Percentiles rank a stretch among this genome's conserved stretches.
These are phyloP conservation scores for Autographa pulchrina DNA, from an alignment of 2,888 invertebrate species.

Conservation along the genomic window DNA sequence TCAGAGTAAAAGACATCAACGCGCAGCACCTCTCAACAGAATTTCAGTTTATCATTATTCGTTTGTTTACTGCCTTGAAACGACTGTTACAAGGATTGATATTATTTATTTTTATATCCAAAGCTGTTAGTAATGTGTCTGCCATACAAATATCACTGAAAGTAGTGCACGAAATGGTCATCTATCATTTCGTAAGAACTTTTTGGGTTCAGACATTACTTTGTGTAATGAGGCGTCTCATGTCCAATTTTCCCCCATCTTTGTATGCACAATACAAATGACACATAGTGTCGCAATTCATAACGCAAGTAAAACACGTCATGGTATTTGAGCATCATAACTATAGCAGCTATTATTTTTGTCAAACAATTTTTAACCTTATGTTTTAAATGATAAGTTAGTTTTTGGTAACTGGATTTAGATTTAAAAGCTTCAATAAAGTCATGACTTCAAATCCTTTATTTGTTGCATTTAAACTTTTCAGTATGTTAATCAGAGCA, in stretches of 20 bases:
- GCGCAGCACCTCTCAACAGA: conserved; percentile 31
- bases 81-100: too few species aligned
- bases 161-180: conserved; percentile 6
- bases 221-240: conserved; percentile 51
- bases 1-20: conserved; percentile 74
- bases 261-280: conserved; percentile 52
- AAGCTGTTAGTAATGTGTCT: not conserved
- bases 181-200: conserved; percentile 37
- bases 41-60: too few species aligned
- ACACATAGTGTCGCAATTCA: conserved; percentile 49
- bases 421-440: conserved; percentile 17
- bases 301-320: conserved; percentile 64
- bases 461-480: conserved; percentile 26
- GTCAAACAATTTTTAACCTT: conserved; percentile 24
- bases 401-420: not conserved
- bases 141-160: not conserved
- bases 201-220: conserved; percentile 33
- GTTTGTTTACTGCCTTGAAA: too few species aligned
- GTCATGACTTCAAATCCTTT: conserved; percentile 30
- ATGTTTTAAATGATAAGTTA: not conserved
- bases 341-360: conserved; percentile 54
- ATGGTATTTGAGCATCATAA: conserved; percentile 64
- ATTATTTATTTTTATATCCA: too few species aligned
- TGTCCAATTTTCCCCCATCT: conserved; percentile 46
- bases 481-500: conserved; percentile 38